phyloP scores from a whole-genome alignment of 2,113 vertebrate genomes.

The Okapia johnstoni region DNA sequence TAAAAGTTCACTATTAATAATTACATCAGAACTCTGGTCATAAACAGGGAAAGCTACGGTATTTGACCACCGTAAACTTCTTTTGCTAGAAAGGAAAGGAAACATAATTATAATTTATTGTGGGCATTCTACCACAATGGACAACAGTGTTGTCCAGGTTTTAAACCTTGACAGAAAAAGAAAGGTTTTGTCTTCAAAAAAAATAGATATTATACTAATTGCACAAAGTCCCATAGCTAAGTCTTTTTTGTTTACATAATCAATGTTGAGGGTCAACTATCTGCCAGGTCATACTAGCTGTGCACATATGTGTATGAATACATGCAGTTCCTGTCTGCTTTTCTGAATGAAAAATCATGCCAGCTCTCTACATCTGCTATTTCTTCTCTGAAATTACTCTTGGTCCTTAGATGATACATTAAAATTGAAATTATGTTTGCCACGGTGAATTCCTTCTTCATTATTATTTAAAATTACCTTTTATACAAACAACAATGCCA shows the following conservation, averaged over 20 bases:
- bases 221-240: not conserved
- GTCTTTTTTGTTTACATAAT: not conserved
- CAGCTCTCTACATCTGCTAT: not conserved
- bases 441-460: not conserved
- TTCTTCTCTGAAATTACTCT: not conserved
- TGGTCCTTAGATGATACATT: not conserved
- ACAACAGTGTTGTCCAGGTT: not conserved
- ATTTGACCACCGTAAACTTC: not conserved
- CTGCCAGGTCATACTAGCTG: not conserved
- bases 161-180: not conserved
- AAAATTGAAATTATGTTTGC: not conserved
- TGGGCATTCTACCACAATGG: not conserved
- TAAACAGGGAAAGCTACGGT: not conserved
- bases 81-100: not conserved
- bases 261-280: not conserved
- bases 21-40: not conserved
- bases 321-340: not conserved
- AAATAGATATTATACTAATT: not conserved
- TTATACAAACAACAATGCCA: not conserved
- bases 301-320: not conserved
- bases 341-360: not conserved
- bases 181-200: not conserved
- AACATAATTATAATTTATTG: not conserved
- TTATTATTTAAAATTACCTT: not conserved
- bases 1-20: not conserved